Evolutionary conservation across 2,888 invertebrate genomes (phyloP), one percentile per base, ranked within the genome.

Genomic region (Cinara cedri): DNA sequence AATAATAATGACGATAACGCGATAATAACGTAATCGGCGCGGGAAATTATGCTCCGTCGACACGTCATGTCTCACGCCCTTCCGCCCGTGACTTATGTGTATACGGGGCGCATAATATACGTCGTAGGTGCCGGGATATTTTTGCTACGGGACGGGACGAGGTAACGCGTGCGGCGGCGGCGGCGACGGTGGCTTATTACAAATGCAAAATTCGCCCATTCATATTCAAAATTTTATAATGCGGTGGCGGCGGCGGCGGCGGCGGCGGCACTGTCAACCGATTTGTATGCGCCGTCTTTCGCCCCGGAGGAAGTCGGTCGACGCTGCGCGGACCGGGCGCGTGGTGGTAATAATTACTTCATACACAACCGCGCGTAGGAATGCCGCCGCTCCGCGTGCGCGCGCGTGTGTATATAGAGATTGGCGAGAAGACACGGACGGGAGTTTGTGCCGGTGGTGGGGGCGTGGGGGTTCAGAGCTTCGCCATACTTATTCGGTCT

Each of bases 131-230:
- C 49, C 6, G 51, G 70, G 60, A 75, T 75, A 75, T 78, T 78
- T 78, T 78, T 70, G 60, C 60, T 21, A 46, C 13, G 55, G 55
- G 16, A 8, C 6, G 55, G 66, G 11, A 34, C 16, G 14, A 34
- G 49, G 68, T 76, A 57, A 78, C 81, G 81, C 21, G 65, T 78
- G 60, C 81, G 72, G 42, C 34, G 34, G 34, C 62, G 49, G 62
- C 49, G 51, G n/a, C n/a, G n/a, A n/a, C n/a, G n/a, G n/a, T 34
- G 62, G 78, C 91, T 92, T 90, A 92, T 92, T 91, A 91, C 89
- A 89, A 89, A 92, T 92, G 92, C 91, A 91, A 92, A 92, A 92
- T 91, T 90, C 51, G 90, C 89, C 91, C 91, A 92, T 92, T 92
- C 92, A 92, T 92, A 92, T 92, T 92, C 92, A 92, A 92, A 92